These are phyloP conservation scores for Odocoileus hemionus DNA, from an alignment of 2,113 vertebrate species.

Conservation along the genomic window DNA sequence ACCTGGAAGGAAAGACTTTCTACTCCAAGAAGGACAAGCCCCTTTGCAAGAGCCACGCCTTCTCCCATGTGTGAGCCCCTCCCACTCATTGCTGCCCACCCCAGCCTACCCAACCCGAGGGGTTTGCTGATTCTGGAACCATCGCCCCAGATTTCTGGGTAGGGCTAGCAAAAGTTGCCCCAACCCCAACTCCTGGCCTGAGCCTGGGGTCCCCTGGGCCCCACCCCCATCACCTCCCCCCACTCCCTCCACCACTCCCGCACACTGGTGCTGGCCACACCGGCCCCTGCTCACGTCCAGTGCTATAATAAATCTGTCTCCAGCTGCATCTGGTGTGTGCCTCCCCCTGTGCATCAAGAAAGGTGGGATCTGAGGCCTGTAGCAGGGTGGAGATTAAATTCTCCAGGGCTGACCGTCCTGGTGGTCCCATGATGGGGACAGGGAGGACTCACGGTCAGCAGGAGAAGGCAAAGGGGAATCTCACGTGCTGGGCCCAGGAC, in stretches of 20 bases:
- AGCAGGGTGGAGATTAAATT: neutral
- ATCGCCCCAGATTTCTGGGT: neutral
- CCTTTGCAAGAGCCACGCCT: slow-evolving; percentile 98
- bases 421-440: neutral
- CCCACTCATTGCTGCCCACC: neutral
- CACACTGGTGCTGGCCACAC: slow-evolving; percentile 30
- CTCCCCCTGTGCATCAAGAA: neutral
- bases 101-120: neutral
- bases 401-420: neutral
- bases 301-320: slow-evolving; percentile 65
- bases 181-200: neutral
- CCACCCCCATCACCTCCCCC: neutral
- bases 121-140: neutral
- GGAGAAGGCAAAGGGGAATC: neutral
- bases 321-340: neutral
- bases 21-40: slow-evolving; percentile 99
- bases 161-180: neutral
- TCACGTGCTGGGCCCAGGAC: neutral
- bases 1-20: slow-evolving; percentile 99
- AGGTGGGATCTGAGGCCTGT: neutral
- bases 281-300: neutral
- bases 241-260: neutral
- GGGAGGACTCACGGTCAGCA: neutral
- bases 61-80: slow-evolving; percentile 90
- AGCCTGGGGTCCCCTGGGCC: slow-evolving; percentile 16